A percentile compares a stretch with the other conserved stretches of the same genome.
Evolutionary conservation across 92 coral and sea anemone genomes (phyloP).

Genomic region (Actinostola sp.): DNA sequence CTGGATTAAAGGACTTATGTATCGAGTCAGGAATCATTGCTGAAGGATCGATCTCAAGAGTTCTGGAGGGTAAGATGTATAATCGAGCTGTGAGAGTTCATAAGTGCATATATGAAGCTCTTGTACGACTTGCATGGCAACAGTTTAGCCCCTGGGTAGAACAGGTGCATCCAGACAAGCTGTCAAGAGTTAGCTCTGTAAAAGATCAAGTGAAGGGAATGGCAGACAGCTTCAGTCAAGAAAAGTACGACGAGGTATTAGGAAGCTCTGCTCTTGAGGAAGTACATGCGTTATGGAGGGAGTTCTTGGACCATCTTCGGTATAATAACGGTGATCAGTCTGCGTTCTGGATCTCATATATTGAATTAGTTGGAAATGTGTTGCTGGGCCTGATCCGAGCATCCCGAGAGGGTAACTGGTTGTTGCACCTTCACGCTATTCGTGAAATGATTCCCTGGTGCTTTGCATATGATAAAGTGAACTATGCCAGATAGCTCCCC

Average conservation of each 20-base stretch:
- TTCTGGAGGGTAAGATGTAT: constrained; percentile 33
- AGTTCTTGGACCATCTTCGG: constrained; percentile 34
- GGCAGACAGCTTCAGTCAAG: constrained; percentile 2
- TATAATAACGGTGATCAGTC: constrained; percentile 45
- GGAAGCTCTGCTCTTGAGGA: constrained; percentile 27
- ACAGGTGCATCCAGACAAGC: constrained; percentile 29
- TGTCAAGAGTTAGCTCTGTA: constrained; percentile 2
- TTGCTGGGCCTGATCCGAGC: constrained; percentile 38
- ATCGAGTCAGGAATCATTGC: constrained; percentile 39
- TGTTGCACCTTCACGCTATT: constrained; percentile 47
- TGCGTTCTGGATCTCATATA: constrained; percentile 58
- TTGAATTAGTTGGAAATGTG: constrained; percentile 42
- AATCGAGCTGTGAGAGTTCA: constrained; percentile 33
- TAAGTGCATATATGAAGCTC: constrained; percentile 43
- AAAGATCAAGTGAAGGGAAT: constrained; percentile 12
- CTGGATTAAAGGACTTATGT: constrained; percentile 36
- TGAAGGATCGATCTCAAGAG: constrained; percentile 29
- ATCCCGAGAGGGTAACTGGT: constrained; percentile 61
- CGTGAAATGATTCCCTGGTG: no score
- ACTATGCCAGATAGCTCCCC: constrained; percentile 44
- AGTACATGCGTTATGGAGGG: constrained; percentile 27
- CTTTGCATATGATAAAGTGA: constrained; percentile 63
- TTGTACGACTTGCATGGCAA: constrained; percentile 27
- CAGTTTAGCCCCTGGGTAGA: constrained; percentile 37
- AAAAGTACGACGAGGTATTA: constrained; percentile 27